Evolutionary conservation across 2,888 invertebrate genomes (phyloP), one percentile per base, ranked within the genome.

Genomic region (Colletes collaris): DNA sequence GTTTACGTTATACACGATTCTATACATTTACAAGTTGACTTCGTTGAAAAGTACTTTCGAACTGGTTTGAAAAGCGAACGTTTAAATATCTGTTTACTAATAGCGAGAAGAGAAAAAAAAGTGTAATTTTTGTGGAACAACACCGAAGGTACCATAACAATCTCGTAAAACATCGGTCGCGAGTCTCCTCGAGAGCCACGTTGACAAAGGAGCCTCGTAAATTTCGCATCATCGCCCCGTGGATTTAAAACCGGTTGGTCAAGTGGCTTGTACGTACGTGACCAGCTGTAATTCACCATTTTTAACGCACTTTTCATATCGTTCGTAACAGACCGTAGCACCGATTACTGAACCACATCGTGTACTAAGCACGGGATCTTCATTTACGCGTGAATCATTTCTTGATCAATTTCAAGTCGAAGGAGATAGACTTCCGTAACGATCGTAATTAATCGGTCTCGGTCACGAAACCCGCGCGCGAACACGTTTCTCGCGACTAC

Each of bases 201-300:
- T 86, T 86, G 82, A 79, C 84, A 79, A 83, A 78, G 76, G 70
- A 83, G 75, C 67, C 79, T 81, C 86, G 83, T 83, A 84, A 86
- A 86, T 86, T 83, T 79, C 75, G 66, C 85, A 81, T 86, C 85
- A 86, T 82, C 81, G 82, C 77, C 76, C 68, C 62, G 82, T 85
- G 81, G 84, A 86, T 86, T 86, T 86, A 86, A 86, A 86, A 86
- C 86, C 86, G 86, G 86, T 86, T 86, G 69, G 72, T 71, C 76
- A 69, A 76, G 72, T 65, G 63, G n/a, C 80, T 68, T 49, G 67
- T 60, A 67, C 59, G 35, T 56, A 71, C 72, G 78, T 76, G 79
- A 76, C 76, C 83, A 83, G 78, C 77, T 81, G 77, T 78, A 86
- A 76, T 66, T 79, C 79, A 77, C 66, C 64, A 83, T 79, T 86